These are phyloP conservation scores for Anadara kagoshimensis DNA, from an alignment of 1,140 invertebrate genomes.

Conservation along the genomic window DNA sequence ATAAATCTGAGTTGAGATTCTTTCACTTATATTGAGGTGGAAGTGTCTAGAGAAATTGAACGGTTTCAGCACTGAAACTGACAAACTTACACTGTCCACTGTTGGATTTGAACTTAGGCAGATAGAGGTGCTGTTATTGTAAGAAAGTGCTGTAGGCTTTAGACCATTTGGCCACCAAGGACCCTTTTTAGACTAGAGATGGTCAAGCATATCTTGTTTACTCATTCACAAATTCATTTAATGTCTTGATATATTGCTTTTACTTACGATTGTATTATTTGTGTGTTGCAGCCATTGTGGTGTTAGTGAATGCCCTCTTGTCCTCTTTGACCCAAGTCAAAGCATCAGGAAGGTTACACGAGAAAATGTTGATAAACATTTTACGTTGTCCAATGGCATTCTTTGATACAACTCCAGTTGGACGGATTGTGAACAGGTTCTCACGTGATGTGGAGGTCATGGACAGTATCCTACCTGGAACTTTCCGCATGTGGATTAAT, in stretches of 20 bases:
- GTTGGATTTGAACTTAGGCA: too few relatives aligned
- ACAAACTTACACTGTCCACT: too few relatives aligned
- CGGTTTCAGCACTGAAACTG: too few relatives aligned
- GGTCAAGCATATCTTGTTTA: too few relatives aligned
- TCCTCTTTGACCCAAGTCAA: slow-evolving; percentile 50
- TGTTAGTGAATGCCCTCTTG: slow-evolving; percentile 70
- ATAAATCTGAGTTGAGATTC: too few relatives aligned
- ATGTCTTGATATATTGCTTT: neutral
- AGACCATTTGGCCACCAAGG: too few relatives aligned
- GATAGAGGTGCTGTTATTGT: too few relatives aligned
- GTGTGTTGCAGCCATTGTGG: slow-evolving; percentile 81
- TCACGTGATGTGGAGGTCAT: slow-evolving; percentile 62
- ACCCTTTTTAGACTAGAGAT: too few relatives aligned
- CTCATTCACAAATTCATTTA: too few relatives aligned
- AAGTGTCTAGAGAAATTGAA: too few relatives aligned
- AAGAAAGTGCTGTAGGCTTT: too few relatives aligned
- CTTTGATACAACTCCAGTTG: slow-evolving; percentile 80
- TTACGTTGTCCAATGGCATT: slow-evolving; percentile 77
- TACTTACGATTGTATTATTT: neutral
- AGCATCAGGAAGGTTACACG: slow-evolving; percentile 64
- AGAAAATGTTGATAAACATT: slow-evolving; percentile 73
- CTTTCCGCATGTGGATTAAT: slow-evolving; percentile 53
- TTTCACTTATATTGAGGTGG: too few relatives aligned
- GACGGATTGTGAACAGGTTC: slow-evolving; percentile 78
- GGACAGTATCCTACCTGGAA: slow-evolving; percentile 62